Evolutionary conservation across 2,888 invertebrate species (phyloP), one percentile per base, ranked within the genome.

Genomic region (Dryomyza anilis): DNA sequence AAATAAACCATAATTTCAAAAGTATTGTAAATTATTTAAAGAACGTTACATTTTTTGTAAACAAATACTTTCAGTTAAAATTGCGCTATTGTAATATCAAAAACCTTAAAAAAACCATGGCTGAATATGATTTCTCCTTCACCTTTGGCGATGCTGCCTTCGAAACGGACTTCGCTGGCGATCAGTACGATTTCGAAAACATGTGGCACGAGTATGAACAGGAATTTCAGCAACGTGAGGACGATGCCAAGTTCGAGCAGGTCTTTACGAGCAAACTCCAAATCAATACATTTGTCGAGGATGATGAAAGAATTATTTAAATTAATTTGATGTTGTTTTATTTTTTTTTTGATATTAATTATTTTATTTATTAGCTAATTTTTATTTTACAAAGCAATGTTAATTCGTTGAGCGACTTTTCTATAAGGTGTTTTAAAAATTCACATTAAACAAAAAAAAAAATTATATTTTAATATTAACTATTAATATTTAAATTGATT

Each of bases 141-240:
- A 70, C 57, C 8, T 70, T 67, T 23, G 68, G 71, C 58, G 72
- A 71, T 10, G 57, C 16, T 29, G 63, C 50, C 14, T 65, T 64
- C 27, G 63, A 56, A 14, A 69, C 27, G 8, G 69, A 72, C 52
- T 69, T 70, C 48, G 23, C 64, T 30, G 71, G 67, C 3, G 70
- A 71, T 63, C 60, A 69, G 6, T 57, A 57, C 58, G 72, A 76
- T 45, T 76, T 76, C 43, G 70, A 74, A n/a, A 29, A 27, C 5
- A 70, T 75, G 70, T 76, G 74, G 72, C 48, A 67, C n/a, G 70
- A 72, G 45, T 67, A 71, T 43, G 69, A 67, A 12, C 56, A 71
- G 8, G 70, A 72, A 48, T 33, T 67, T 5, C 65, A 62, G 3
- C 27, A 61, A 36, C 55, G 56, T 25, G 69, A 72, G 43, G 65